These are phyloP conservation scores for Seladonia tumulorum DNA, from an alignment of 2,888 invertebrate genomes.

Conservation along the genomic window DNA sequence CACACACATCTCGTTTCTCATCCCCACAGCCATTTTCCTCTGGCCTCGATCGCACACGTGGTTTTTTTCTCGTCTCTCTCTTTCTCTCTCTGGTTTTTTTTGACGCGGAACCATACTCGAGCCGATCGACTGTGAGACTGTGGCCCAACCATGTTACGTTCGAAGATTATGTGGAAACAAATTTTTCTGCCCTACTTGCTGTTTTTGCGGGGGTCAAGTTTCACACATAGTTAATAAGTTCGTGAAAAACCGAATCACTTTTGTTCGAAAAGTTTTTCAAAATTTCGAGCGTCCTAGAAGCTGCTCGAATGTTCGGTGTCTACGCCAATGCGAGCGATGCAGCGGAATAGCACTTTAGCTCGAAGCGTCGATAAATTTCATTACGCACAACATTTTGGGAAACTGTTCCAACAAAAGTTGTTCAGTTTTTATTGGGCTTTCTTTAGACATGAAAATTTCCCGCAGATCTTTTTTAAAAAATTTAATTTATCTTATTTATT, in stretches of 20 bases:
- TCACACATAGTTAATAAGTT: neutral
- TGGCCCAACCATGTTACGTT: neutral
- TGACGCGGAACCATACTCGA: constrained; percentile 25
- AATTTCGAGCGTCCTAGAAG: neutral
- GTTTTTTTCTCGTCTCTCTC: neutral
- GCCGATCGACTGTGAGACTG: neutral
- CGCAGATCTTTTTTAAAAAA: neutral
- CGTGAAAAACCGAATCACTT: neutral
- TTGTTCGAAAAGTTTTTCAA: neutral
- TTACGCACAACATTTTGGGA: neutral
- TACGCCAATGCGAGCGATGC: neutral
- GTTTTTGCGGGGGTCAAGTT: neutral
- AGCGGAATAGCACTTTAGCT: neutral
- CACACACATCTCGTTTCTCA: neutral
- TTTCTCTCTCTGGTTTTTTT: neutral
- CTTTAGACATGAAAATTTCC: neutral
- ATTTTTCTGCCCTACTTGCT: neutral
- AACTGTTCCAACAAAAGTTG: neutral
- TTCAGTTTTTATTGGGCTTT: neutral
- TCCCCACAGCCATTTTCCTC: constrained; percentile 1
- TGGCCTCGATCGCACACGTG: neutral
- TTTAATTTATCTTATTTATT: neutral
- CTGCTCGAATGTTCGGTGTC: neutral
- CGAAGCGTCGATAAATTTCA: neutral
- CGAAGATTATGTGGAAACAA: neutral